Conservation (phyloP, 2,797 vertebrate genomes). For the Neoniphon sammara region DNA sequence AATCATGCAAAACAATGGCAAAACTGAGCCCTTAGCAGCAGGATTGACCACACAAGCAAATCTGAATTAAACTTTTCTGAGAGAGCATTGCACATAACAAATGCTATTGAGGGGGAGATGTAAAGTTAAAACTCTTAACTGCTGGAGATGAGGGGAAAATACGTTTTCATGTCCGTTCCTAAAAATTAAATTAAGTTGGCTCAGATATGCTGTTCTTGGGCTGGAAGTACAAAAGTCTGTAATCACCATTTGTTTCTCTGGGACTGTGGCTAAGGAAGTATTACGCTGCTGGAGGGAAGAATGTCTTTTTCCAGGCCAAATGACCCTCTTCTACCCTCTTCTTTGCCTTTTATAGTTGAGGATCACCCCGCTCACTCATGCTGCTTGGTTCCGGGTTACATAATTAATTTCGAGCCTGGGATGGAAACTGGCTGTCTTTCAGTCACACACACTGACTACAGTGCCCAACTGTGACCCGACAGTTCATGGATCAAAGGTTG, state of each 20-base stretch:
- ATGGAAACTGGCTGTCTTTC: constrained; percentile 64
- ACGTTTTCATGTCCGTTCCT: constrained; percentile 1
- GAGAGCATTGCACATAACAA: background rate
- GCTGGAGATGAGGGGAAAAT: constrained; percentile 4
- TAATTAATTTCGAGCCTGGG: constrained; percentile 61
- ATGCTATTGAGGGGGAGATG: background rate
- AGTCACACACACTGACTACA: constrained; percentile 11
- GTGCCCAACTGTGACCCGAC: background rate
- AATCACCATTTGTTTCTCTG: constrained; percentile 46
- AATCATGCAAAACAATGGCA: no score
- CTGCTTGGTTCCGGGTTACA: constrained; percentile 56
- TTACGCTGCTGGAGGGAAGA: constrained; percentile 46
- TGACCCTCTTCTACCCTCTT: constrained; percentile 50
- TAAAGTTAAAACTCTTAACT: background rate
- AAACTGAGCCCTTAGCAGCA: no score
- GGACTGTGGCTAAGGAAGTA: constrained; percentile 32
- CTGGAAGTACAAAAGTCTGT: constrained; percentile 8
- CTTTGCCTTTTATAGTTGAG: constrained; percentile 78
- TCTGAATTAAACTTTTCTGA: background rate
- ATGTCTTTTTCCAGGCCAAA: constrained; percentile 63
- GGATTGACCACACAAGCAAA: no score
- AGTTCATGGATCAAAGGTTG: constrained; percentile 13
- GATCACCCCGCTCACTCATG: constrained; percentile 56
- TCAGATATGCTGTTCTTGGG: constrained; percentile 34
- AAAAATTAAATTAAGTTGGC: background rate